These are phyloP conservation scores for Pangasius krempfi DNA, from an alignment of 2,797 vertebrate genomes.

Conservation along the genomic window DNA sequence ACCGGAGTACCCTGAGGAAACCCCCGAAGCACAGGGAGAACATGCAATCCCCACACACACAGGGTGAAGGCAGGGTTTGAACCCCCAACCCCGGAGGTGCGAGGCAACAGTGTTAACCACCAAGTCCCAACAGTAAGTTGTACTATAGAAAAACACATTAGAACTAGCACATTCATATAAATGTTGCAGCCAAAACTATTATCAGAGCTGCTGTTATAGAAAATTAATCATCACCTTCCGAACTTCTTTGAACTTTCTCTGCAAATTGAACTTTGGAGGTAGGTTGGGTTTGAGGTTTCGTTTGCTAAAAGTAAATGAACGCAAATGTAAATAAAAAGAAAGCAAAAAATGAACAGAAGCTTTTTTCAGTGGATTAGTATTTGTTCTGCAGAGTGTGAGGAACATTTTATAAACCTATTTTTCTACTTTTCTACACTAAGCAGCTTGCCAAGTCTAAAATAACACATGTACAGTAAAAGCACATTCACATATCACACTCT, in stretches of 20 bases:
- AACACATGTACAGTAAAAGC: conserved; percentile 9
- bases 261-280: not conserved
- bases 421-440: not conserved
- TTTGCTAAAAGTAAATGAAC: not conserved
- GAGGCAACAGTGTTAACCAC: no score
- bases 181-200: not conserved
- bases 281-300: not conserved
- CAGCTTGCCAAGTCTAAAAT: conserved; percentile 2
- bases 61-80: no score
- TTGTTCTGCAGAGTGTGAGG: not conserved
- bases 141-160: not conserved
- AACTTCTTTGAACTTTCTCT: not conserved
- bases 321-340: not conserved
- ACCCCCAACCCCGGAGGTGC: no score
- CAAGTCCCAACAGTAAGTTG: not conserved
- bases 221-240: not conserved
- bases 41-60: no score
- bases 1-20: no score
- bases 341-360: not conserved
- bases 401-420: conserved; percentile 12
- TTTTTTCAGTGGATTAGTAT: not conserved
- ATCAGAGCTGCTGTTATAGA: not conserved
- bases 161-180: not conserved
- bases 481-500: not conserved
- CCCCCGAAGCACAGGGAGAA: no score